Conservation (phyloP, 1,140 invertebrate species). For the Drosophila grimshawi region DNA sequence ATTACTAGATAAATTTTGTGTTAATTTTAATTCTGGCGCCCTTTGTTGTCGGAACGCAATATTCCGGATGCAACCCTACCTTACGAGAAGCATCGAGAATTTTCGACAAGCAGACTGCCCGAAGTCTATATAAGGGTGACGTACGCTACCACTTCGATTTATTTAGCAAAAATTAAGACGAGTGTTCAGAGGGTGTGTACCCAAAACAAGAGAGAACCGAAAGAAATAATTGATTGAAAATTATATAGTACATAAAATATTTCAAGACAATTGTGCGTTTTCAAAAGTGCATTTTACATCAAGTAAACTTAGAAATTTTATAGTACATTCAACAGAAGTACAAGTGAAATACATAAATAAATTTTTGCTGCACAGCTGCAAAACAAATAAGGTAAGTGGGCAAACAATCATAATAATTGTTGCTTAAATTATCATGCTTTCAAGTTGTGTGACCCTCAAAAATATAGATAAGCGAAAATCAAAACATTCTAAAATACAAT, state of each 20-base stretch:
- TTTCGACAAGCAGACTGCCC: conserved; percentile 48
- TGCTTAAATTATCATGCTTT: conserved; percentile 33
- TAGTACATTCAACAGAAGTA: not conserved
- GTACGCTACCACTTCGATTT: not conserved
- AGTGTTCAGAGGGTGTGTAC: conserved; percentile 26
- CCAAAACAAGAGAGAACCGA: conserved; percentile 1
- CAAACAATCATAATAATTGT: conserved; percentile 8
- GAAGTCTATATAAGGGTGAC: conserved; percentile 58
- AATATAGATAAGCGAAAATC: not conserved
- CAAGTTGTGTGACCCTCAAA: conserved; percentile 13
- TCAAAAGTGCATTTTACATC: conserved; percentile 3
- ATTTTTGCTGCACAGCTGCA: conserved; percentile 20
- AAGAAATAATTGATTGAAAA: conserved; percentile 38
- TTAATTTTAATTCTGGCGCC: conserved; percentile 14
- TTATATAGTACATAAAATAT: conserved; percentile 17
- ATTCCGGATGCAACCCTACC: conserved; percentile 61
- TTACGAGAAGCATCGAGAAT: conserved; percentile 66
- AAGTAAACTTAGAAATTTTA: not conserved
- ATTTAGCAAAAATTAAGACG: conserved; percentile 48
- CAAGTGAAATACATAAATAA: not conserved
- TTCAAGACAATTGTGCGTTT: conserved; percentile 15
- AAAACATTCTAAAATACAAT: not conserved
- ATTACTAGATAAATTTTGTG: too few species aligned
- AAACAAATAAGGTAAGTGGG: conserved; percentile 32
- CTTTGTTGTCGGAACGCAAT: not conserved